Evolutionary conservation across 2,888 invertebrate species (phyloP), one percentile per base, ranked within the genome.

Genomic region (Drosophila demipolita): DNA sequence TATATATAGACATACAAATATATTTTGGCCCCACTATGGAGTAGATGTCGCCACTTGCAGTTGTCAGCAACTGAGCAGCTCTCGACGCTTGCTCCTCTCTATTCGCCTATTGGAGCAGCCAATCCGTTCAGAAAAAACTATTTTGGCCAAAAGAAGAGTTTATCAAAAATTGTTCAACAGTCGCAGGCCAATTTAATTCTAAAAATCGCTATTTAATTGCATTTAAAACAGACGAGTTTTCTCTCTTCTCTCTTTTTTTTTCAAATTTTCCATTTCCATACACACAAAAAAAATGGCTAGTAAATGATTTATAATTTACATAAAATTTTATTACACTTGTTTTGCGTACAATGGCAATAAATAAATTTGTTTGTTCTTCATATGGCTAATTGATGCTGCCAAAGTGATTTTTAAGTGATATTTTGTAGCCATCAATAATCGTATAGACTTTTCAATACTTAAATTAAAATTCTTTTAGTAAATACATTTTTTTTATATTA

Each of bases 171-270:
- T 73, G 40, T 15, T 38, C 33, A 40, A 35, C 40, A 64, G 42
- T 45, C 61, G 58, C 40, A 17, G 49, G 23, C 45, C 20, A 33
- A 54, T 58, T 62, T 58, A 57, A 68, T 61, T 32, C 26, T 52
- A 52, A 55, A 48, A 38, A 61, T 45, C 38, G 38, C 38, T 33
- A n/a, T 36, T 26, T 76, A 75, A 75, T 60, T 76, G 33, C 63
- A 53, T 49, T 70, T 35, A 54, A 54, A 69, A 66, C 32, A 52
- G 26, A 8, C 26, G n/a, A 26, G 20, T 8, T 23, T 11, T 17
- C 1, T n/a, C 5, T 5, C 29, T 29, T 6, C 5, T 26, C 26
- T 26, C 26, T 26, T 5, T 29, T 29, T 29, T 29, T 48, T 23
- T 20, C 15, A 40, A n/a, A 15, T 26, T 15, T n/a, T 35, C 12